Base-by-base conservation (phyloP, 2,113 vertebrate genomes). In the Patagioenas fasciata region DNA sequence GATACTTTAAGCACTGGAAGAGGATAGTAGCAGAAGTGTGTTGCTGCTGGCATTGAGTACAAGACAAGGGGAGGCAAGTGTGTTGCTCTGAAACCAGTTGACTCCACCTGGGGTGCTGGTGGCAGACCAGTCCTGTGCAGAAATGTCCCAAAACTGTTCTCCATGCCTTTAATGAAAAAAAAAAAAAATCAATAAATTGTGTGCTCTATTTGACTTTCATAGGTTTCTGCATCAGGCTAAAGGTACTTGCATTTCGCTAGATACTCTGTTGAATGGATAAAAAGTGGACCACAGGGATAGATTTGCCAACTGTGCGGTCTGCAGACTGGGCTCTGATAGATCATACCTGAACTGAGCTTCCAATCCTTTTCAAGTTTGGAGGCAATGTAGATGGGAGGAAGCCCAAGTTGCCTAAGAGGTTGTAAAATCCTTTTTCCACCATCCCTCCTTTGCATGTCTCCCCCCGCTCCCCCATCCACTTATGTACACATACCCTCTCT, bases 271-370 rank as follows among this genome's bases (percentile, higher is more conserved):
- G 40, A 34, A 18, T 32, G 50, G 66, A n/a, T 61, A 78, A 36
- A 80, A 80, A 44, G 14, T 42, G 60, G 34, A 67, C 28, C 13
- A 31, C 1, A 6, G 42, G 36, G 38, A 8, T 91, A 14, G 32
- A 62, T 90, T 87, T 93, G 10, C 38, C 0, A 0, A 5, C 51
- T 70, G 0, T 3, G 1, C 0, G 0, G 28, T 64, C 6, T 26
- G 26, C 64, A 34, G 26, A 2, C 25, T 38, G 53, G 44, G 26
- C 53, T 94, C 44, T 83, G 12, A 58, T 64, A 38, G 60, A n/a
- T 80, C 16, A 2, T 60, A 47, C 10, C 56, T 72, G 72, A 86
- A n/a, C 34, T 0, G 15, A 44, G 48, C 60, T 90, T 88, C 48
- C 54, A 16, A 28, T 71, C 13, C 36, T 70, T 88, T 66, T 88